These are phyloP conservation scores for Ctenicera cuprea DNA, from an alignment of 2,888 invertebrate genomes.

Conservation along the genomic window DNA sequence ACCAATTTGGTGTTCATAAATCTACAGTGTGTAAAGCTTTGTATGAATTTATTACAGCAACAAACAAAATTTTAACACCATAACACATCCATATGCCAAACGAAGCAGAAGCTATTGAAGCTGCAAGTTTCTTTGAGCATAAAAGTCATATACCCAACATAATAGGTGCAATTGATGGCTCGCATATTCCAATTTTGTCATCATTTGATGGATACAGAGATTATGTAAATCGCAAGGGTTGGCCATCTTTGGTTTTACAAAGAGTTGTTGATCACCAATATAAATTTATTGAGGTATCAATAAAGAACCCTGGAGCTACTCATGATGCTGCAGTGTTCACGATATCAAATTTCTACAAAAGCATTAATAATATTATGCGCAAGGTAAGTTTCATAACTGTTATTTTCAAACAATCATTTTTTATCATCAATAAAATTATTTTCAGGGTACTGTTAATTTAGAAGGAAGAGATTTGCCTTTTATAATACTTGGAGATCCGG, in stretches of 20 bases:
- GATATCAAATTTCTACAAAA: slow-evolving; percentile 39
- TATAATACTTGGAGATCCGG: not conserved
- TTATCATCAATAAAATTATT: too few species aligned
- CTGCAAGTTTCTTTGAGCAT: slow-evolving; percentile 56
- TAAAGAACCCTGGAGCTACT: slow-evolving; percentile 45
- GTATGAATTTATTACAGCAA: slow-evolving; percentile 59
- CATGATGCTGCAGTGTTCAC: slow-evolving; percentile 56
- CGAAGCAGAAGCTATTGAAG: slow-evolving; percentile 55
- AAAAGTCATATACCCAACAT: slow-evolving; percentile 61
- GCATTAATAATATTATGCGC: too few species aligned
- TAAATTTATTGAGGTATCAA: slow-evolving; percentile 48
- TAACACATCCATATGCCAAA: slow-evolving; percentile 60
- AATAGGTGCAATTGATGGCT: slow-evolving; percentile 61
- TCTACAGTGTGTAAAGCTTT: slow-evolving; percentile 57
- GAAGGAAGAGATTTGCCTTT: not conserved
- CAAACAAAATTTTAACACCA: slow-evolving; percentile 58
- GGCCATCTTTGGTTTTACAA: slow-evolving; percentile 55
- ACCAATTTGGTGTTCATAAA: slow-evolving; percentile 58
- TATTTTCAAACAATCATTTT: too few species aligned
- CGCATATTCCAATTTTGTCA: slow-evolving; percentile 55
- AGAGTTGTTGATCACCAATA: slow-evolving; percentile 56
- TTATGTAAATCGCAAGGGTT: slow-evolving; percentile 57
- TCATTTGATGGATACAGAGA: slow-evolving; percentile 55
- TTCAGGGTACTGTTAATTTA: too few species aligned
- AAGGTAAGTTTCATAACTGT: too few species aligned